Conservation (phyloP, 2,113 vertebrate genomes). For the Struthio camelus region DNA sequence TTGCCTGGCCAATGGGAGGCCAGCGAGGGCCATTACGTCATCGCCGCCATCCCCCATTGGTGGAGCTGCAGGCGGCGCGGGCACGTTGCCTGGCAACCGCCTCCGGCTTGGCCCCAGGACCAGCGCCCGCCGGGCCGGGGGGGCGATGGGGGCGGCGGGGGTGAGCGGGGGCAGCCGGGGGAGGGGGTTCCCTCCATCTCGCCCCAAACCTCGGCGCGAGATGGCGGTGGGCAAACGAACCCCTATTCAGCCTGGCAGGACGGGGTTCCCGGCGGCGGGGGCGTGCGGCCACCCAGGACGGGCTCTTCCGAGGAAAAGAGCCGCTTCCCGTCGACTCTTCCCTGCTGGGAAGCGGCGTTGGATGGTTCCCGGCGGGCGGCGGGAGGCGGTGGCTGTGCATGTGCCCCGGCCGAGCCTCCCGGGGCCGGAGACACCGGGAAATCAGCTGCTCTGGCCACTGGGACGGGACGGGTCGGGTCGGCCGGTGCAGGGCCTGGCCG, state of each 20-base stretch:
- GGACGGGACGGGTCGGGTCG: too few relatives aligned
- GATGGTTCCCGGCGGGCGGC: neutral
- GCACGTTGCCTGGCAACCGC: neutral
- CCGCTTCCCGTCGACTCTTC: neutral
- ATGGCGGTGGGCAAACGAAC: rapidly evolving
- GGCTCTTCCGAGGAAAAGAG: neutral
- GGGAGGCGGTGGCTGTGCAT: rapidly evolving
- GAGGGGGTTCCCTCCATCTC: neutral
- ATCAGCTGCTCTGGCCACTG: too few relatives aligned
- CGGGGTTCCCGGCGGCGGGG: rapidly evolving
- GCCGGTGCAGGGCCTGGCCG: neutral
- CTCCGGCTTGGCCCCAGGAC: too few relatives aligned
- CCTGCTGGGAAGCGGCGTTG: neutral
- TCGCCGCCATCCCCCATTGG: neutral
- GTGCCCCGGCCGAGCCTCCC: neutral
- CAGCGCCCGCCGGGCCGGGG: too few relatives aligned
- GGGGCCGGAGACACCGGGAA: too few relatives aligned
- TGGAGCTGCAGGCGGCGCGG: too few relatives aligned
- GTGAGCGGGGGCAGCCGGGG: too few relatives aligned
- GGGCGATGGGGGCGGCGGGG: too few relatives aligned
- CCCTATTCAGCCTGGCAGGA: neutral
- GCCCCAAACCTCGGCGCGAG: rapidly evolving
- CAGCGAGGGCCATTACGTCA: neutral
- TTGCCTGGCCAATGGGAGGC: neutral
- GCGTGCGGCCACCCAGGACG: neutral